phyloP scores from a whole-genome alignment of 2,113 vertebrate genomes.

The Cairina moschata region DNA sequence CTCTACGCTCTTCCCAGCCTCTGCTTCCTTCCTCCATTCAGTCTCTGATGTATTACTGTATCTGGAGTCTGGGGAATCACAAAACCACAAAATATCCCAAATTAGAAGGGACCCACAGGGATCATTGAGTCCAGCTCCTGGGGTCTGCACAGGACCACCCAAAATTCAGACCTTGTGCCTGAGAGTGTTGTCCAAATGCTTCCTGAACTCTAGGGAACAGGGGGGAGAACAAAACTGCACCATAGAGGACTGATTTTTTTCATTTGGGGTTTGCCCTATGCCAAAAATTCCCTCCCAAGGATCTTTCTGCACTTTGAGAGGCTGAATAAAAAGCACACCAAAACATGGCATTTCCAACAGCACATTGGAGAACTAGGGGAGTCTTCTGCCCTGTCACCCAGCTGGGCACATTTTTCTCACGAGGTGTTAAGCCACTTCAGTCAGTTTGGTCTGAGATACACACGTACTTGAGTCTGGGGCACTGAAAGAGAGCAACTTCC shows the following conservation, averaged over 20 bases:
- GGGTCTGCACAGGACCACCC: too few relatives aligned
- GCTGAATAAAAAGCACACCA: not conserved
- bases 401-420: rapidly evolving
- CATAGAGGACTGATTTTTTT: rapidly evolving
- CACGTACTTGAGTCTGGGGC: rapidly evolving
- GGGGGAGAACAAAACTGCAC: not conserved
- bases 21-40: too few relatives aligned
- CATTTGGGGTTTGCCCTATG: not conserved
- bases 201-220: not conserved
- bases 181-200: too few relatives aligned
- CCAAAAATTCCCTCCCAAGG: not conserved
- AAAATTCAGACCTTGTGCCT: too few relatives aligned
- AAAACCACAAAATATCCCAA: too few relatives aligned
- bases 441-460: not conserved
- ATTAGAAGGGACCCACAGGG: too few relatives aligned
- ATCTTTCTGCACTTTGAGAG: not conserved
- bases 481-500: rapidly evolving
- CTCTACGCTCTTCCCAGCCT: not conserved
- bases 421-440: not conserved
- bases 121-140: too few relatives aligned
- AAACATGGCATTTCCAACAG: not conserved
- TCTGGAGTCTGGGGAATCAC: not conserved
- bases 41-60: rapidly evolving
- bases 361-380: not conserved
- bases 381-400: rapidly evolving